Evolutionary conservation across 2,113 vertebrate genomes (phyloP).

Genomic region (Smithornis capensis): DNA sequence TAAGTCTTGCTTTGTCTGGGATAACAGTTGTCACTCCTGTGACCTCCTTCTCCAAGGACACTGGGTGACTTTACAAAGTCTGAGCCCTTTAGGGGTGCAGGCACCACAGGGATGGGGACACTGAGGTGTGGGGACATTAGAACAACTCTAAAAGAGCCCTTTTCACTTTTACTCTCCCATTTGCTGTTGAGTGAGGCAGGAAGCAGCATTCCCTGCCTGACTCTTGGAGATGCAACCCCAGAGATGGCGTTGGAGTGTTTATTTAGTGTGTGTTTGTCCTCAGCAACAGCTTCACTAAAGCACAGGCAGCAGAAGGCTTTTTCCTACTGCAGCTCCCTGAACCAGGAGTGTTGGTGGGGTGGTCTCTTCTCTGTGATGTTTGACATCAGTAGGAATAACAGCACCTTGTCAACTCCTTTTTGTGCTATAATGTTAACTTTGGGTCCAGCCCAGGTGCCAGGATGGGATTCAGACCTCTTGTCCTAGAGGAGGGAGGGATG

Average conservation of each 20-base stretch:
- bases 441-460: background rate
- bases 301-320: background rate
- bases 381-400: background rate
- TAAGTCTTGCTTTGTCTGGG: background rate
- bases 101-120: background rate
- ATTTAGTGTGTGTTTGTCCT: background rate
- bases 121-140: background rate
- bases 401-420: background rate
- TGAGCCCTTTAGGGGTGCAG: background rate
- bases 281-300: background rate
- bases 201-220: background rate
- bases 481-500: background rate
- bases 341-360: background rate
- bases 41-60: background rate
- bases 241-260: background rate
- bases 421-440: background rate
- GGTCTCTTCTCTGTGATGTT: background rate
- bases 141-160: background rate
- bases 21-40: background rate
- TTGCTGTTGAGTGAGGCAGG: background rate
- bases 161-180: background rate
- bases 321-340: background rate
- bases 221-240: background rate
- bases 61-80: background rate
- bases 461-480: background rate